Conservation (phyloP, 2,113 vertebrate genomes). For the Oenanthe oenanthe region DNA sequence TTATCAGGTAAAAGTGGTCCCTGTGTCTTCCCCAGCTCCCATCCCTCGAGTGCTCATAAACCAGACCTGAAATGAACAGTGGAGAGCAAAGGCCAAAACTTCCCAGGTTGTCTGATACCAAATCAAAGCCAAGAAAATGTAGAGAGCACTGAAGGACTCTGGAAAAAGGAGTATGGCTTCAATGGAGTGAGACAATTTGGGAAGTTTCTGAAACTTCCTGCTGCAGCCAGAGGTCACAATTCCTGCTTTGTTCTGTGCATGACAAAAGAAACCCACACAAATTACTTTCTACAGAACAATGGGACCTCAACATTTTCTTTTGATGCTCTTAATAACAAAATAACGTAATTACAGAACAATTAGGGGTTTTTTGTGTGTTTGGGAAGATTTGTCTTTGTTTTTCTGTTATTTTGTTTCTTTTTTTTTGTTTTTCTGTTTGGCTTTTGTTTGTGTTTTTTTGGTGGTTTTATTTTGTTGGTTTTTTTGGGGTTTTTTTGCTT, state of each 20-base stretch:
- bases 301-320: background rate
- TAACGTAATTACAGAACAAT: rapidly evolving
- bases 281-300: background rate
- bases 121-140: background rate
- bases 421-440: too few relatives aligned
- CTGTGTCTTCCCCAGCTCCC: background rate
- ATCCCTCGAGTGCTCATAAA: background rate
- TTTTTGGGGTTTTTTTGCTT: background rate
- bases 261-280: background rate
- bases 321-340: background rate
- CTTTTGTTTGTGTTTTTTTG: too few relatives aligned
- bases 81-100: background rate
- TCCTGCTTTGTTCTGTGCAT: background rate
- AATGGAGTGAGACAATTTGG: background rate
- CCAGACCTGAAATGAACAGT: background rate
- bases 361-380: rapidly evolving
- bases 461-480: too few relatives aligned
- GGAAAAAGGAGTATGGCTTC: background rate
- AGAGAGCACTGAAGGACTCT: background rate
- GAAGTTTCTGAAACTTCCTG: background rate
- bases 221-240: background rate
- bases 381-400: too few relatives aligned
- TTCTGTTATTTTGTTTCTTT: background rate
- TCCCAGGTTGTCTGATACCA: background rate
- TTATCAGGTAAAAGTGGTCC: background rate